These are phyloP conservation scores for Calephelis virginiensis DNA, from an alignment of 1,140 invertebrate genomes.

Conservation along the genomic window DNA sequence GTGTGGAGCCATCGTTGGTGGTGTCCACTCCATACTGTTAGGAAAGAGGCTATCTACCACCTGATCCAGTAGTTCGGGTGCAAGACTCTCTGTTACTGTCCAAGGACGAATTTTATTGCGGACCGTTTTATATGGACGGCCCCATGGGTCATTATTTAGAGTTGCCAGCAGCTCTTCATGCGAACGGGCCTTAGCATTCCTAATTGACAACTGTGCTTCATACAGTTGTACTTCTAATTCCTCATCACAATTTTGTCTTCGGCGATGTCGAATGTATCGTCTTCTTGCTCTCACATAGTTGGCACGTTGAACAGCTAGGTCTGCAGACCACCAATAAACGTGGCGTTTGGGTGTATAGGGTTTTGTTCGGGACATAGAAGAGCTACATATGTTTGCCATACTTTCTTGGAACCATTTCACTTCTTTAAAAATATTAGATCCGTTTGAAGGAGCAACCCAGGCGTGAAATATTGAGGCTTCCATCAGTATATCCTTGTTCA, in stretches of 20 bases:
- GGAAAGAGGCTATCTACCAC: background rate
- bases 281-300: background rate
- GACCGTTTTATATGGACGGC: background rate
- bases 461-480: slow-evolving; percentile 15
- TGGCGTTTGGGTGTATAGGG: background rate
- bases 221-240: background rate
- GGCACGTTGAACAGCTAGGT: background rate
- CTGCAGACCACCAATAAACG: slow-evolving; percentile 1
- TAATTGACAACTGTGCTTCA: background rate
- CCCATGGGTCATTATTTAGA: background rate
- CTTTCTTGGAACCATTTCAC: background rate
- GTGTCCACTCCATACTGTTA: too few relatives aligned
- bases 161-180: background rate
- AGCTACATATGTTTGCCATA: slow-evolving; percentile 7
- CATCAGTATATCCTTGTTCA: slow-evolving; percentile 10
- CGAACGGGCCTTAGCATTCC: background rate
- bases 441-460: background rate
- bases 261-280: background rate
- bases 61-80: background rate
- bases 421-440: slow-evolving; percentile 63
- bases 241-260: background rate
- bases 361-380: slow-evolving; percentile 14
- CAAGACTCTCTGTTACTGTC: background rate
- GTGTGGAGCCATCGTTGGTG: background rate
- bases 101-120: background rate